Percentiles rank a stretch among this genome's conserved stretches.
phyloP scores from a whole-genome alignment of 2,113 vertebrate genomes.

The Prionailurus viverrinus region DNA sequence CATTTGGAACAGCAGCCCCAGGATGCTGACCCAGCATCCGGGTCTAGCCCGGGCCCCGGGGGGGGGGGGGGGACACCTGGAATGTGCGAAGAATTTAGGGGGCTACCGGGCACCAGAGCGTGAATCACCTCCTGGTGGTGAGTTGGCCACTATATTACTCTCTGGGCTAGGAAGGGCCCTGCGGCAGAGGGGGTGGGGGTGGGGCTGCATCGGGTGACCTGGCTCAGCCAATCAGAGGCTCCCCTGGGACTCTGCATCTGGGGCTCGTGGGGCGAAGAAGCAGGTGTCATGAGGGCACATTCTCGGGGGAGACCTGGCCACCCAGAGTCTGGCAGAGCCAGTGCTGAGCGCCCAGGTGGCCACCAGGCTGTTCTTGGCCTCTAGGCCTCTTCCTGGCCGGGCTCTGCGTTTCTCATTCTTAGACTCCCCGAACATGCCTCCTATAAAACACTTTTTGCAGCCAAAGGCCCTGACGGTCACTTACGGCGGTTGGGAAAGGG shows the following conservation, averaged over 20 bases:
- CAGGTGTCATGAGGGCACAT: accelerated
- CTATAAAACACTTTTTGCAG: background rate
- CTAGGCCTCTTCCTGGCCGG: background rate
- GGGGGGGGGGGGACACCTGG: background rate
- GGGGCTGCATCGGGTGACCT: no score
- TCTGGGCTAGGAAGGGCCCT: no score
- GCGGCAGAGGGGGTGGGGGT: background rate
- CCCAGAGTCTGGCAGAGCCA: background rate
- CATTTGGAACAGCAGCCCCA: accelerated
- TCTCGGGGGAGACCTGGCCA: no score
- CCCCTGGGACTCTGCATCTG: background rate
- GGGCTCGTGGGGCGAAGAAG: background rate
- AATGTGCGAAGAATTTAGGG: no score
- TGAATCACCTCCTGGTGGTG: background rate
- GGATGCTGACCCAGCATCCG: background rate
- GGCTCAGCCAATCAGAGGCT: background rate
- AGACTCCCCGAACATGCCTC: background rate
- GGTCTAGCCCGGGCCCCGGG: background rate
- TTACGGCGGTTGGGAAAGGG: background rate
- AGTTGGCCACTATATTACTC: background rate
- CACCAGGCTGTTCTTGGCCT: background rate
- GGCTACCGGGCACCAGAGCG: background rate
- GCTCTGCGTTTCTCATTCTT: background rate
- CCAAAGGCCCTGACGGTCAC: background rate
- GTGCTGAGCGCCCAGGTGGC: background rate